Evolutionary conservation across 2,113 vertebrate species (phyloP).

Genomic region (Hippocampus comes): DNA sequence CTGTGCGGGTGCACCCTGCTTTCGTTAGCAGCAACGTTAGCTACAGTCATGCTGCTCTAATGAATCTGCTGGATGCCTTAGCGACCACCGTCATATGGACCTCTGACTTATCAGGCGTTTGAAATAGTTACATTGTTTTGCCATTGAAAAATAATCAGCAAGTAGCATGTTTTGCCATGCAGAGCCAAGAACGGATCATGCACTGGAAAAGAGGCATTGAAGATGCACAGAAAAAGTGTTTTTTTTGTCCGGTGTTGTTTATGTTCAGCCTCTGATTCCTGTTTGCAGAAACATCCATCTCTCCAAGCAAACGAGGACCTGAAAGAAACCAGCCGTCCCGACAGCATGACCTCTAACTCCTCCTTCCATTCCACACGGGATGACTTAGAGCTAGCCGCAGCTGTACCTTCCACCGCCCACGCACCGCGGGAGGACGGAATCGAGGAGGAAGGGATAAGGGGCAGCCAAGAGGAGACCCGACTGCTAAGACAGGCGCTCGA

Average conservation of each 20-base stretch:
- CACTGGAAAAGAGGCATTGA: not conserved
- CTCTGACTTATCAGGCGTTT: too few relatives aligned
- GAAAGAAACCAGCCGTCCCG: conserved; percentile 64
- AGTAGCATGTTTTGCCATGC: too few relatives aligned
- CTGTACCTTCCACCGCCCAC: conserved; percentile 26
- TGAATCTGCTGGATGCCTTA: too few relatives aligned
- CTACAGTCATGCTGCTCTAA: too few relatives aligned
- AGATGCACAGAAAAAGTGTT: not conserved
- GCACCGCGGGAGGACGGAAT: conserved; percentile 9
- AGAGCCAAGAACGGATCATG: not conserved
- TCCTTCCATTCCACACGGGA: conserved; percentile 78
- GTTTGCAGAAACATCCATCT: conserved; percentile 61
- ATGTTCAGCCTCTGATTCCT: not conserved
- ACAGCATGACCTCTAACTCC: conserved; percentile 74
- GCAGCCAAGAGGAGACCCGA: conserved; percentile 66
- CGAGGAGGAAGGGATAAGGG: conserved; percentile 32
- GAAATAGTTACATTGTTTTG: too few relatives aligned
- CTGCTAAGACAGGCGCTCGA: conserved; percentile 78
- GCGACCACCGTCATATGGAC: too few relatives aligned
- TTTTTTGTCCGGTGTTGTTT: not conserved
- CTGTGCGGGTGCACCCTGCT: too few relatives aligned
- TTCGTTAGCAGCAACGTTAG: too few relatives aligned
- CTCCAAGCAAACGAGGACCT: conserved; percentile 58
- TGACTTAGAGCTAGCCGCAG: conserved; percentile 62
- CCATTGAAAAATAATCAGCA: too few relatives aligned